Evolutionary conservation across 2,888 invertebrate species (phyloP), one percentile per base, ranked within the genome.

Genomic region (Drosophila pegasa): DNA sequence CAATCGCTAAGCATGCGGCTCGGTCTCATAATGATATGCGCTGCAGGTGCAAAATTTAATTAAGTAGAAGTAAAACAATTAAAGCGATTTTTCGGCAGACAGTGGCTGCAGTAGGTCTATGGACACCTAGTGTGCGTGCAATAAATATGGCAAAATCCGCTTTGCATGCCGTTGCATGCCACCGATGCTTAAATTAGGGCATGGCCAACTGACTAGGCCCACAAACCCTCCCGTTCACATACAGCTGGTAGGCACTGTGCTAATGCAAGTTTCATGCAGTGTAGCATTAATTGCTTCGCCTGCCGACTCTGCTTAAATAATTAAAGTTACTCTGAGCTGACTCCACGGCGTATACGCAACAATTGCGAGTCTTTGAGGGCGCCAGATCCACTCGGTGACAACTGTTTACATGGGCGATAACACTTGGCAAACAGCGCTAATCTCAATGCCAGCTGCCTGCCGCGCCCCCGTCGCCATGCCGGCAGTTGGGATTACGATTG

Each of bases 401-500:
- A 78, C 76, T 75, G 83, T 80, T 85, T 80, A 85, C 88, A 88
- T 71, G 74, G 40, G 68, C 75, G 80, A 88, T 86, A 86, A 78
- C 88, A 80, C 73, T 86, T 83, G 86, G 73, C 80, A 77, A 86
- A 80, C 79, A 70, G 67, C 71, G 71, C 70, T 86, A 88, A 88
- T 88, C 88, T 80, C 70, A 76, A 73, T 77, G 70, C 58, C 72
- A 73, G 73, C 72, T 3, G n/a, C 18, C 20, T n/a, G 48, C 18
- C 27, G 14, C 20, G 20, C 40, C 3, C 29, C 40, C 37, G 43
- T 38, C 10, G 25, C 20, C 22, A 9, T 16, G 4, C 20, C 41
- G 50, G 43, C 38, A 45, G 45, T 18, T 41, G 33, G 38, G 50
- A 55, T 59, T 37, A 31, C 37, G 54, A 69, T 58, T 67, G 33